These are phyloP conservation scores for Sebastes elongatus DNA, from an alignment of 2,797 vertebrate species.

Conservation along the genomic window DNA sequence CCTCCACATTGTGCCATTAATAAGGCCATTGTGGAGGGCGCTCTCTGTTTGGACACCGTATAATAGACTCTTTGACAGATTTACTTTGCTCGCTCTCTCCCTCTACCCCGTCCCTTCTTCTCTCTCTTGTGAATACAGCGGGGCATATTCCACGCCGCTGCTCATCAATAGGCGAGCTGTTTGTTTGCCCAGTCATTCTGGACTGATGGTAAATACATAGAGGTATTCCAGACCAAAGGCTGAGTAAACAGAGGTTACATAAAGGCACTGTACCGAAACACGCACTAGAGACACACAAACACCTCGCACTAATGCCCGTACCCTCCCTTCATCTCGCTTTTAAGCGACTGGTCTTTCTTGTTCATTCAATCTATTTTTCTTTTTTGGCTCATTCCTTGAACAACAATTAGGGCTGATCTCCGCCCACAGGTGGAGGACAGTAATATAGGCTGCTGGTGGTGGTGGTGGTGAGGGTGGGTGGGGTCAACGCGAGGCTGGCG, in stretches of 20 bases:
- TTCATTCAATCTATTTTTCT: slow-evolving; percentile 17
- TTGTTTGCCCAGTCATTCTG: slow-evolving; percentile 83
- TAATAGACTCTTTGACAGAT: slow-evolving; percentile 88
- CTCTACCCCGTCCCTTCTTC: slow-evolving; percentile 31
- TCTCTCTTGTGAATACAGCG: slow-evolving; percentile 65
- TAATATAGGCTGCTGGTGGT: not conserved
- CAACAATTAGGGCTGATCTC: slow-evolving; percentile 38
- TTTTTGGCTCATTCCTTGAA: slow-evolving; percentile 29
- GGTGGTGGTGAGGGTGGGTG: slow-evolving; percentile 17
- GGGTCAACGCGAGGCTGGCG: slow-evolving; percentile 45
- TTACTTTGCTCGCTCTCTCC: slow-evolving; percentile 71
- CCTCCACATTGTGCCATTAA: slow-evolving; percentile 87
- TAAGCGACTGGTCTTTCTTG: slow-evolving; percentile 41
- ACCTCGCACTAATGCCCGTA: not conserved
- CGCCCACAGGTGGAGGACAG: slow-evolving; percentile 16
- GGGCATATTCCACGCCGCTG: slow-evolving; percentile 74
- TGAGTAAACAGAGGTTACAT: slow-evolving; percentile 81
- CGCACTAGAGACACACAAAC: slow-evolving; percentile 22
- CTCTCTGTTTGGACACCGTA: slow-evolving; percentile 81
- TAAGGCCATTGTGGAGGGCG: slow-evolving; percentile 83
- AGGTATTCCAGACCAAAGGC: slow-evolving; percentile 71
- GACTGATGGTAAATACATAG: slow-evolving; percentile 77
- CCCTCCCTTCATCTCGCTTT: slow-evolving; percentile 10
- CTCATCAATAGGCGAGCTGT: slow-evolving; percentile 80
- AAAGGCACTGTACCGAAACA: slow-evolving; percentile 74